phyloP scores from a whole-genome alignment of 2,888 invertebrate species.

The Lycaena phlaeas region DNA sequence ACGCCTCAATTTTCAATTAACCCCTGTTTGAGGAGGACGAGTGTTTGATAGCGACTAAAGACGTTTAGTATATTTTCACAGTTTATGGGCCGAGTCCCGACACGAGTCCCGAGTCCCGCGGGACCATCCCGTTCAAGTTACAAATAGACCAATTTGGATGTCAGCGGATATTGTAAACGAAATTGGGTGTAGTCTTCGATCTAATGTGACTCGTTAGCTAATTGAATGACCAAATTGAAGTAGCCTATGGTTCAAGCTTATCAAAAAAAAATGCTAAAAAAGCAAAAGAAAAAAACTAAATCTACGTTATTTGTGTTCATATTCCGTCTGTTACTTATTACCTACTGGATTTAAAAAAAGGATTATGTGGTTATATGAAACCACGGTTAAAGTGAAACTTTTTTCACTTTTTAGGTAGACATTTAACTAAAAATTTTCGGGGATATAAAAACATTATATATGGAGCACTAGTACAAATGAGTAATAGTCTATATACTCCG shows the following conservation, averaged over 20 bases:
- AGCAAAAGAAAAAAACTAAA: no score
- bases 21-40: slow-evolving; percentile 37
- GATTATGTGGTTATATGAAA: no score
- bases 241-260: not conserved
- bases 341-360: no score
- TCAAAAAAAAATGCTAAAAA: no score
- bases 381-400: no score
- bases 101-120: slow-evolving; percentile 11
- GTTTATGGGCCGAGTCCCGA: slow-evolving; percentile 23
- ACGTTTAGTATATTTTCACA: slow-evolving; percentile 36
- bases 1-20: slow-evolving; percentile 56
- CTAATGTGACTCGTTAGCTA: not conserved
- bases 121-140: slow-evolving; percentile 17
- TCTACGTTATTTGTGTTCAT: no score
- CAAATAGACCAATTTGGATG: slow-evolving; percentile 8
- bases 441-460: no score
- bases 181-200: not conserved
- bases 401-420: no score
- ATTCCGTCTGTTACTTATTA: no score
- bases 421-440: no score
- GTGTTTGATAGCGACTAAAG: slow-evolving; percentile 32
- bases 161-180: not conserved
- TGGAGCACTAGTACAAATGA: no score
- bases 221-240: not conserved
- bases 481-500: no score